Conservation (phyloP, 2,113 vertebrate species). For the Hemiscyllium ocellatum region DNA sequence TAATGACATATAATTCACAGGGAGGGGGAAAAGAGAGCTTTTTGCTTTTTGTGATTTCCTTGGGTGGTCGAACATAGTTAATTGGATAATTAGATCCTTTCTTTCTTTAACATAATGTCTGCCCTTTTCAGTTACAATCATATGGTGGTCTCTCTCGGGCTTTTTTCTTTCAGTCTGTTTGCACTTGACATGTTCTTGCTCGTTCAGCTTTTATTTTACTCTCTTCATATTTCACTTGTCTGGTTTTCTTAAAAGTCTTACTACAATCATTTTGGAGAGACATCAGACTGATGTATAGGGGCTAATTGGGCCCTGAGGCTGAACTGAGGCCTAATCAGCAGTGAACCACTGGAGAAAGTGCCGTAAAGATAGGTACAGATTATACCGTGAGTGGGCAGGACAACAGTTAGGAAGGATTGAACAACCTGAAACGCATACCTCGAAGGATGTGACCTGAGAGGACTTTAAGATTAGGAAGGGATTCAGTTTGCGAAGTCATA, state of each 20-base stretch:
- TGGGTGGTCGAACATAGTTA: slow-evolving; percentile 5
- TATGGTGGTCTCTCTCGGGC: background rate
- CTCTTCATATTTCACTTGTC: background rate
- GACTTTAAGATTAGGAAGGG: background rate
- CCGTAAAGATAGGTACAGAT: background rate
- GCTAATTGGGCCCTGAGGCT: background rate
- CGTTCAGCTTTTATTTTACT: background rate
- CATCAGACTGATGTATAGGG: background rate
- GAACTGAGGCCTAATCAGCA: background rate
- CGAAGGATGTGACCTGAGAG: background rate
- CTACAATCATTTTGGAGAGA: background rate
- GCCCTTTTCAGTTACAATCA: background rate
- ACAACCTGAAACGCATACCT: background rate
- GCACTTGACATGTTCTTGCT: background rate
- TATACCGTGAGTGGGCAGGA: background rate
- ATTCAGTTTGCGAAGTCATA: background rate
- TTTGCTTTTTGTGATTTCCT: background rate
- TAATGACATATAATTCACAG: background rate
- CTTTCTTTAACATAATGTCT: background rate
- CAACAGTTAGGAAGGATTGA: background rate
- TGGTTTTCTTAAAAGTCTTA: background rate
- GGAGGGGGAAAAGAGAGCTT: background rate
- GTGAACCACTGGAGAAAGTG: background rate
- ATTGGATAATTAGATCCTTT: slow-evolving; percentile 11
- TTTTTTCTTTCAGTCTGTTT: background rate